A percentile compares a stretch with the other conserved stretches of the same genome.
These are phyloP conservation scores for Schizotus pectinicornis DNA, from an alignment of 2,888 invertebrate genomes.

Conservation along the genomic window DNA sequence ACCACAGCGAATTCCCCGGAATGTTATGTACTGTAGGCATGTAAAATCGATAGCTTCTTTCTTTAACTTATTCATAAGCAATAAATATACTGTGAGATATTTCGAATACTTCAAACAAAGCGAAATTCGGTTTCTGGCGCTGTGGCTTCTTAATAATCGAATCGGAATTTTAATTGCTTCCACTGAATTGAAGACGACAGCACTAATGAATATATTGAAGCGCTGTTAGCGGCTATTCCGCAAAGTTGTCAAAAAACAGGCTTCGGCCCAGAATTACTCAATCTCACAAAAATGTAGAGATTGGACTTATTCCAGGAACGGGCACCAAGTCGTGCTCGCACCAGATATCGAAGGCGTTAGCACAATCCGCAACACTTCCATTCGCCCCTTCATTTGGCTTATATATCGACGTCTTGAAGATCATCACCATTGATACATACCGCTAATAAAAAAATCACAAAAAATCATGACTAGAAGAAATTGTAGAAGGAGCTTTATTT, in stretches of 20 bases:
- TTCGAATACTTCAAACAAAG: not conserved
- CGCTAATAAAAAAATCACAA: too few species aligned
- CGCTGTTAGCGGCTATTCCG: not conserved
- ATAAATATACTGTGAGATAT: conserved; percentile 8
- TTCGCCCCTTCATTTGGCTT: too few species aligned
- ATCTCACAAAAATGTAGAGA: not conserved
- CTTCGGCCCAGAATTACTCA: conserved; percentile 2
- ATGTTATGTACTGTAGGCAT: conserved; percentile 1
- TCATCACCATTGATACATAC: too few species aligned
- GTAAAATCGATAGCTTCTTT: not conserved
- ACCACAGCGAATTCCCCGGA: not conserved
- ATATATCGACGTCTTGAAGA: too few species aligned
- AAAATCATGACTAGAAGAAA: too few species aligned
- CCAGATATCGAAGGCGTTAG: too few species aligned
- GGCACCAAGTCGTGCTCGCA: too few species aligned
- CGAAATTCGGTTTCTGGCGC: conserved; percentile 8
- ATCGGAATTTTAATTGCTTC: conserved; percentile 12
- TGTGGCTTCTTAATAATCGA: conserved; percentile 7
- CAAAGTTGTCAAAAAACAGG: not conserved
- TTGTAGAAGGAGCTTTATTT: too few species aligned
- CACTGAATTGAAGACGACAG: conserved; percentile 10
- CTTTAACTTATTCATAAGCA: conserved; percentile 3
- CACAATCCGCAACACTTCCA: too few species aligned
- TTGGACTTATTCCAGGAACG: too few species aligned
- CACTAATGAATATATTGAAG: conserved; percentile 7